Conservation (phyloP, 2,797 vertebrate species). For the Poecilia picta region DNA sequence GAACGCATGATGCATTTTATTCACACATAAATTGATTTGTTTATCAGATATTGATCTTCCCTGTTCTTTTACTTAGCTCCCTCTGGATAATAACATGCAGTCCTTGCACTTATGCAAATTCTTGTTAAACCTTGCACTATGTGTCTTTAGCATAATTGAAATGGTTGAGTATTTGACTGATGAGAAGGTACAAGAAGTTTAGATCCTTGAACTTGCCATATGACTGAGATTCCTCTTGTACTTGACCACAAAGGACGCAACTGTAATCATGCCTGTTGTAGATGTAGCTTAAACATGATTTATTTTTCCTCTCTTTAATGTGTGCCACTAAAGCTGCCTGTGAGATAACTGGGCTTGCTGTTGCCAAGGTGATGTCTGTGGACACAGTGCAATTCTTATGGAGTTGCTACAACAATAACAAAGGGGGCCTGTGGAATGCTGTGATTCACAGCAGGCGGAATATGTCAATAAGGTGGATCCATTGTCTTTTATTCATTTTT, state of each 20-base stretch:
- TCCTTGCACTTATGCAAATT: conserved; percentile 76
- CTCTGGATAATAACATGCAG: conserved; percentile 78
- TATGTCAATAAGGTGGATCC: conserved; percentile 50
- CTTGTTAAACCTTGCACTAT: conserved; percentile 78
- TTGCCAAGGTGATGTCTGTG: conserved; percentile 67
- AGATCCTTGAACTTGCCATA: conserved; percentile 51
- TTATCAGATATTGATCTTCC: conserved; percentile 58
- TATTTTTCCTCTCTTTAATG: conserved; percentile 32
- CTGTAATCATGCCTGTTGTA: conserved; percentile 66
- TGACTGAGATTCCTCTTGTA: conserved; percentile 62
- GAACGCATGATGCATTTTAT: conserved; percentile 71
- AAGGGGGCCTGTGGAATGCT: conserved; percentile 57
- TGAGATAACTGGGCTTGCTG: conserved; percentile 58
- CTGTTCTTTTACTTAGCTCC: conserved; percentile 60
- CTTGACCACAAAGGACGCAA: conserved; percentile 63
- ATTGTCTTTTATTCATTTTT: conserved; percentile 58
- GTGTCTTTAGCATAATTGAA: conserved; percentile 64
- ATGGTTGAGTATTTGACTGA: conserved; percentile 52
- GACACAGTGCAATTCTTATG: conserved; percentile 46
- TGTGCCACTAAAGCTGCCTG: conserved; percentile 72
- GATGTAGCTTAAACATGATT: conserved; percentile 67
- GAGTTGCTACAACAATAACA: conserved; percentile 57
- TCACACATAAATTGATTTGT: conserved; percentile 62
- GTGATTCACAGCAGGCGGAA: conserved; percentile 54
- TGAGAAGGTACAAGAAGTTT: conserved; percentile 47